These are phyloP conservation scores for Triplophysa dalaica DNA, from an alignment of 2,113 vertebrate genomes.

Conservation along the genomic window DNA sequence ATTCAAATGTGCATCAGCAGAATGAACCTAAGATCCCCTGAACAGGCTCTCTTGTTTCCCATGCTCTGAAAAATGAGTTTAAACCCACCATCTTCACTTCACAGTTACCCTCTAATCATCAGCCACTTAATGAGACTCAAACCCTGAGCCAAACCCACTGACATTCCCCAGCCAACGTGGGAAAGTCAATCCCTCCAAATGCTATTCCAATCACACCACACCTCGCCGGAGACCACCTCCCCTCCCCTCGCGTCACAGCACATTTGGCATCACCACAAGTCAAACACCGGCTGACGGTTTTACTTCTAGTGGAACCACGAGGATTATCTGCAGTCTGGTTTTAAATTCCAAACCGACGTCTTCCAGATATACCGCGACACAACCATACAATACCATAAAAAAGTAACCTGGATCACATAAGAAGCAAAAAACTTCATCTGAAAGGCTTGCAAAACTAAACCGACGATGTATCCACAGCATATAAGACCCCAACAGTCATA, in stretches of 20 bases:
- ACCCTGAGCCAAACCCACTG: constrained; percentile 33
- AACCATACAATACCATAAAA: neutral
- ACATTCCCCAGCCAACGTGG: constrained; percentile 32
- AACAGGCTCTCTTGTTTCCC: constrained; percentile 7
- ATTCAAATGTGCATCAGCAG: too few relatives aligned
- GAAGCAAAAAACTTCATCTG: too few relatives aligned
- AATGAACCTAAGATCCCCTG: too few relatives aligned
- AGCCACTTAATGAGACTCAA: constrained; percentile 11
- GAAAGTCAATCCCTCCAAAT: constrained; percentile 38
- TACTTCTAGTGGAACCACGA: neutral
- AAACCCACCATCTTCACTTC: constrained; percentile 10
- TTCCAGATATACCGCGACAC: neutral
- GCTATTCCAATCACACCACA: constrained; percentile 34
- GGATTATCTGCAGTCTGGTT: neutral
- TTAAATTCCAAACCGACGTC: neutral
- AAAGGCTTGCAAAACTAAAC: neutral
- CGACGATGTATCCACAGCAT: neutral
- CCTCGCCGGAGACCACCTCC: constrained; percentile 3
- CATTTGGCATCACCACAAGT: constrained; percentile 5
- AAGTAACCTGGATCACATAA: neutral
- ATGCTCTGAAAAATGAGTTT: neutral
- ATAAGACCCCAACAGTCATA: neutral
- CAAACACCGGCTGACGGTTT: neutral
- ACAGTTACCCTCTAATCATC: constrained; percentile 35
- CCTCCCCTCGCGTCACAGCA: neutral